Base-by-base conservation (phyloP, 2,113 vertebrate genomes). In the Silurus asotus region DNA sequence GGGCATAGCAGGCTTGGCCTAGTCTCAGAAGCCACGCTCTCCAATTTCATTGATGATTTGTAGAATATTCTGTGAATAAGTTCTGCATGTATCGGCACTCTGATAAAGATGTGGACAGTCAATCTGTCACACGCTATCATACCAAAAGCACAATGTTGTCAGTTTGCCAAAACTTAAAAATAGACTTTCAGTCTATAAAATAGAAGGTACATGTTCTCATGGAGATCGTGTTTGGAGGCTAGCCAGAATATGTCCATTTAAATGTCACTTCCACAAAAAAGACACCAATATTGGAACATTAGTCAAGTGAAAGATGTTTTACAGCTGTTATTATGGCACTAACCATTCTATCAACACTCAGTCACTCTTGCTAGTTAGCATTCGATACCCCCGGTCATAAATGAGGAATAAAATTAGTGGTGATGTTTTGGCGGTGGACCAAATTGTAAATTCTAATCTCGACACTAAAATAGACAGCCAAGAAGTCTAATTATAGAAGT, bases 401-500 rank as follows among this genome's bases (percentile, higher is more conserved):
- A 85, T 48, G 25, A 75, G 78, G 86, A 87, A 8, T 62, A 58
- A 86, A 78, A 58, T 28, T 19, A 28, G 64, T 84, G 64, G 28
- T 48, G 15, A 14, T 59, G 64, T 85, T 89, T 86, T 78, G 78
- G 77, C 64, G 7, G 49, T 62, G 48, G 19, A 53, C 65, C 74
- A 51, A 23, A 80, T 87, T 89, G n/a, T 78, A 81, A 83, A 84
- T 62, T 81, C 75, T 56, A 7, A 15, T 28, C 75, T 77, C 14
- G 11, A 19, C 81, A 19, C 82, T 81, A 58, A 55, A 10, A 62
- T 84, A 85, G 82, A 84, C n/a, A 78, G 28, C 84, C 28, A 82
- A 28, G 81, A 28, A 82, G 76, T 28, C 59, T 84, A 80, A 88
- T 88, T 88, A 78, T 80, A 84, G 72, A 83, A 88, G 15, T 23